Base-by-base conservation (phyloP, 1,140 invertebrate species). In the Drosophila baimaii region DNA sequence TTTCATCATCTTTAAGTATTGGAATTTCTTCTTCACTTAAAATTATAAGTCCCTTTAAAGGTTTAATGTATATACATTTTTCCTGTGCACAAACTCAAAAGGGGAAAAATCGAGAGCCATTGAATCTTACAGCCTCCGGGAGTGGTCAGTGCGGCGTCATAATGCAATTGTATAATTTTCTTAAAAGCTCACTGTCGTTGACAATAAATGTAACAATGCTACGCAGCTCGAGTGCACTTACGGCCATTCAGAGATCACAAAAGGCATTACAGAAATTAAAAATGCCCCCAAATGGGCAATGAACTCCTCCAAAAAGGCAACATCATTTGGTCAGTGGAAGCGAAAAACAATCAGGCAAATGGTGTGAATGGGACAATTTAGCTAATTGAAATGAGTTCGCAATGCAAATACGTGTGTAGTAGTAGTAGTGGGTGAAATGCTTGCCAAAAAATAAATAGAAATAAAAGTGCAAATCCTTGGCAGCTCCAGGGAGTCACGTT, bases 91-190 rank as follows among this genome's bases (percentile, higher is more conserved):
- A 2, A n/a, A 10, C 13, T 54, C 8, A 3, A 23, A 21, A 5
- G 9, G 19, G 17, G 6, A 31, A 52, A 33, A n/a, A 5, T 33
- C 51, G 51, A 54, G 51, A 10, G 31, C 19, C 51, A 23, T 52
- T 35, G 17, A 52, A 33, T 54, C 31, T 33, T 35, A 47, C 27
- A 62, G 55, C 23, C 62, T 39, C 39, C 35, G 54, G 54, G 47
- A 71, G 82, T 86, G 79, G 83, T 72, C 83, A 88, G 64, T 83
- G 68, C 54, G 84, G 83, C 83, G 83, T 83, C 84, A 83, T 88
- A 88, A 88, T 88, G 80, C 84, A 88, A 88, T 88, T 89, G 84
- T 78, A 88, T 89, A 88, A 88, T 88, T 81, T 88, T 84, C 84
- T 84, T 88, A 88, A 88, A 88, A 88, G 84, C 84, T 73, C 46